phyloP scores from a whole-genome alignment of 2,888 invertebrate genomes.

The Lampropteryx suffumata region DNA sequence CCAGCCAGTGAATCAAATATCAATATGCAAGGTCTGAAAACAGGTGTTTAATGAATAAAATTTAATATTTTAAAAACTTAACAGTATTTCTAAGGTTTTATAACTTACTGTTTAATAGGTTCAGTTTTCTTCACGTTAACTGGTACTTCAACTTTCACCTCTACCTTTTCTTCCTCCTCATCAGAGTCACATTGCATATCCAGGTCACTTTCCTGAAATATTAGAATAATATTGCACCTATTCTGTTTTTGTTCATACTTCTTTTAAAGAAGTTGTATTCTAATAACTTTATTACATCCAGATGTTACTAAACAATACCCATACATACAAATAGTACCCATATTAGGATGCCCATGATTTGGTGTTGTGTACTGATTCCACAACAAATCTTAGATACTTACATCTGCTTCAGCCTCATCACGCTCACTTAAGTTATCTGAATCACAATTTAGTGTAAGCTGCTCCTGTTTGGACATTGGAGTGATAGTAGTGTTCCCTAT shows the following conservation, averaged over 20 bases:
- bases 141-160: conserved; percentile 63
- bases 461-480: conserved; percentile 74
- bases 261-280: no score
- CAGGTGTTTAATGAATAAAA: conserved; percentile 15
- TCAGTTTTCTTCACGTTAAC: conserved; percentile 59
- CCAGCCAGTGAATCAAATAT: conserved; percentile 97
- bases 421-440: conserved; percentile 88
- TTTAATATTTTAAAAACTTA: no score
- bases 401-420: conserved; percentile 91
- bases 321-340: no score
- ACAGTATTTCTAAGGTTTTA: neutral
- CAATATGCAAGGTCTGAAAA: conserved; percentile 93
- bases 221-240: neutral
- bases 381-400: conserved; percentile 35
- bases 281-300: no score
- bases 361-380: no score
- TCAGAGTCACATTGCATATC: conserved; percentile 81
- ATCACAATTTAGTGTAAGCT: conserved; percentile 84
- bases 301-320: no score
- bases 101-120: conserved; percentile 86
- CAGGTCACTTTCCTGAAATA: conserved; percentile 74
- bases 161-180: conserved; percentile 67
- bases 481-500: conserved; percentile 87
- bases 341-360: no score
- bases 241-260: no score